Conservation (phyloP, 1,140 invertebrate genomes). For the Mizuhopecten yessoensis region DNA sequence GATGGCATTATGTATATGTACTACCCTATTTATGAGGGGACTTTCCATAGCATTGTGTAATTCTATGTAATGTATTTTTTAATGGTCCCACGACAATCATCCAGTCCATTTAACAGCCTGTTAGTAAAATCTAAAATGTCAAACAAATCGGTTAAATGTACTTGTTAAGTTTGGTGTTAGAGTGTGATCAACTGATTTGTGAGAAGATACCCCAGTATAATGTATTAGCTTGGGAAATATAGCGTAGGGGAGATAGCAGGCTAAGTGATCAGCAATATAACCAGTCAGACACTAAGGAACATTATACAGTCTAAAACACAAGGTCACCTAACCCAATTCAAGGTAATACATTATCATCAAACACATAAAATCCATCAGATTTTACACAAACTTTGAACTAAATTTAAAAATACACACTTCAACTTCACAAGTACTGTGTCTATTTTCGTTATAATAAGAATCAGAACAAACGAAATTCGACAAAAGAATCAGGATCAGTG, state of each 20-base stretch:
- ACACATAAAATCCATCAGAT: no score
- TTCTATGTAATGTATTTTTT: background rate
- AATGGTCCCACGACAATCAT: background rate
- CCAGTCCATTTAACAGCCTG: slow-evolving; percentile 12
- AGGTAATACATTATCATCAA: background rate
- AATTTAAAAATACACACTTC: background rate
- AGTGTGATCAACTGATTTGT: background rate
- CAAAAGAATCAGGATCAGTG: background rate
- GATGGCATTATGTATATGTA: no score
- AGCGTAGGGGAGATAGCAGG: no score
- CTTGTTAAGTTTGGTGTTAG: background rate
- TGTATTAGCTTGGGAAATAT: background rate
- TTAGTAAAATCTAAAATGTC: slow-evolving; percentile 17
- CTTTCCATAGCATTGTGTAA: slow-evolving; percentile 5
- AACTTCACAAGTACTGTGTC: background rate
- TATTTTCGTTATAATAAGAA: background rate
- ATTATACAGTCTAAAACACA: background rate
- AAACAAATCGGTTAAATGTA: slow-evolving; percentile 22
- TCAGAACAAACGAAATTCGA: background rate
- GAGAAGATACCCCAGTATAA: background rate
- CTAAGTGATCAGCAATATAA: background rate
- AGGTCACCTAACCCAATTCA: background rate
- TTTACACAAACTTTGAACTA: background rate
- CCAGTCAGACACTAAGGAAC: background rate
- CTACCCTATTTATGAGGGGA: background rate